Conservation (phyloP, 2,113 vertebrate species). For the Trachemys scripta region DNA sequence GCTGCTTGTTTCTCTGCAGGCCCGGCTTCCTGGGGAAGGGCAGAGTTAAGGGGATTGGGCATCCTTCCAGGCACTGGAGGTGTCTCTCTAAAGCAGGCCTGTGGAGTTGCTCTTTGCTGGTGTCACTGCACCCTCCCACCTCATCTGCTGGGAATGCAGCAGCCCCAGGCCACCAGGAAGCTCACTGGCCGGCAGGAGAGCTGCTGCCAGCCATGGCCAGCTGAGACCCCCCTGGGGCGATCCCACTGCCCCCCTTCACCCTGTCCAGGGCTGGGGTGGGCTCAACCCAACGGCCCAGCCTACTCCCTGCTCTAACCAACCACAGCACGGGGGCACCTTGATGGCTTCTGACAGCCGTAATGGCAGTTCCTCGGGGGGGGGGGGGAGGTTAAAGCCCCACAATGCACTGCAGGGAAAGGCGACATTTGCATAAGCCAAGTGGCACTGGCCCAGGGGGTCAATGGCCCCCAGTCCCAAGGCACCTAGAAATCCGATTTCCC, state of each 20-base stretch:
- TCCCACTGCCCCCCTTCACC: no score
- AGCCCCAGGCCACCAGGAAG: background rate
- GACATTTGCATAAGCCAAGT: background rate
- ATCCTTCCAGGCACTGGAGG: background rate
- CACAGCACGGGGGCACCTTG: background rate
- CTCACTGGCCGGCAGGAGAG: background rate
- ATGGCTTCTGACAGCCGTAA: background rate
- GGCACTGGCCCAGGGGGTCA: background rate
- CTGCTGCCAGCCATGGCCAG: background rate
- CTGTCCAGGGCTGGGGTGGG: background rate
- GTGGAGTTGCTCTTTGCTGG: background rate
- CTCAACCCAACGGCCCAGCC: background rate
- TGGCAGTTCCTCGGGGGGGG: background rate
- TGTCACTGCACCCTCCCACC: background rate
- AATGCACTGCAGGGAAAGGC: rapidly evolving
- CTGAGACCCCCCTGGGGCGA: background rate
- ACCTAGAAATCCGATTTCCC: rapidly evolving
- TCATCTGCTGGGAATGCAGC: background rate
- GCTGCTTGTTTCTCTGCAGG: background rate
- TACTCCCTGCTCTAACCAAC: background rate
- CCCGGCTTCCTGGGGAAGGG: background rate
- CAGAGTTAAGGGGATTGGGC: background rate
- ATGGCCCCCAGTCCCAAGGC: background rate
- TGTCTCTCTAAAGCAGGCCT: background rate
- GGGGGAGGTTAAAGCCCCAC: background rate